Evolutionary conservation across 2,113 vertebrate species (phyloP), one percentile per base, ranked within the genome.

Genomic region (Haliaeetus leucogaster): DNA sequence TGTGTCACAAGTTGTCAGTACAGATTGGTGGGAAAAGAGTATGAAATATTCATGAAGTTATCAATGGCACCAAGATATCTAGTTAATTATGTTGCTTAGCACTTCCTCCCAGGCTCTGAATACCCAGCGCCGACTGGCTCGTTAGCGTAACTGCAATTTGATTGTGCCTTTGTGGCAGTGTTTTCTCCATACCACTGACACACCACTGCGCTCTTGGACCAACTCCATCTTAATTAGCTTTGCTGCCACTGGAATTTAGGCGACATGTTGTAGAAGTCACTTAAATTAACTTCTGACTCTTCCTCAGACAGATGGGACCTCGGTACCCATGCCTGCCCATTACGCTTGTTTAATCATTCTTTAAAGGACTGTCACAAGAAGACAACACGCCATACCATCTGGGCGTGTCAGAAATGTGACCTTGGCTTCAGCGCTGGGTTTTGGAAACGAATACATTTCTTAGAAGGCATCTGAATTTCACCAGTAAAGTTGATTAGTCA

Each of bases 261-360:
- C 8, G 6, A 66, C 86, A 45, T 65, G 80, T 91, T 91, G 91
- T 77, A 97, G 76, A 79, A 97, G 93, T 88, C 86, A 59, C 91
- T 94, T 92, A 90, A 96, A 96, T 97, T 97, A 97, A 94, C 93
- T 97, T 96, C 89, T 88, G 90, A 96, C 90, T 96, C 91, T 90
- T 74, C 89, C 86, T 96, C 91, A 80, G 94, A 83, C 91, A 96
- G 85, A 93, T 82, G 73, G 93, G 89, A 68, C 89, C 91, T 59
- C 4, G 7, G 40, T 45, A 25, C n/a, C 87, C 14, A 1, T 48
- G 92, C 82, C 89, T 92, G 86, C 83, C 83, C 70, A 8, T 86
- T 87, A 50, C 9, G 0, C 87, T 77, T 65, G 48, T 77, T 92
- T 95, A 95, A 95, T 96, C 77, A 43, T 66, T 92, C 84, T 74